These are phyloP conservation scores for Metacarcinus magister DNA, from an alignment of 2,888 invertebrate genomes.

Conservation along the genomic window DNA sequence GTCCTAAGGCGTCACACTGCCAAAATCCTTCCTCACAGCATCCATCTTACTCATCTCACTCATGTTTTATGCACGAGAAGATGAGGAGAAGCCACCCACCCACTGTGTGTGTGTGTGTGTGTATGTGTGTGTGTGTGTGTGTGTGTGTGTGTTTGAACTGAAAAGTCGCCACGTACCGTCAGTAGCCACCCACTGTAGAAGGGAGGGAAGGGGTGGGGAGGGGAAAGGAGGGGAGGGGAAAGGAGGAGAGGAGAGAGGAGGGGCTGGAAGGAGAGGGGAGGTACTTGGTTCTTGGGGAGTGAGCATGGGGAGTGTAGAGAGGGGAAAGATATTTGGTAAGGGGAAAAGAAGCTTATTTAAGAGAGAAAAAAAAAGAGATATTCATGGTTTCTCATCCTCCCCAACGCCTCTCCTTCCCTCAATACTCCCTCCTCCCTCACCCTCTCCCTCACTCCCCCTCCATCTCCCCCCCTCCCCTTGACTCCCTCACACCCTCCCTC, in stretches of 20 bases:
- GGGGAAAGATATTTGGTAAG: neutral
- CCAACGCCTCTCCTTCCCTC: neutral
- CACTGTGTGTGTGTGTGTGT: neutral
- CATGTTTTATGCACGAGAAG: neutral
- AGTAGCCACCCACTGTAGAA: no score
- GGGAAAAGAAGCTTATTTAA: neutral
- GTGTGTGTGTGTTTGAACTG: neutral
- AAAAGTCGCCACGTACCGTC: no score
- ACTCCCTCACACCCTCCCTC: neutral
- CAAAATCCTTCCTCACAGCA: neutral
- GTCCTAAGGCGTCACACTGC: neutral
- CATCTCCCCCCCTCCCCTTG: neutral
- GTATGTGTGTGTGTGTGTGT: slow-evolving; percentile 14
- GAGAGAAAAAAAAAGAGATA: neutral
- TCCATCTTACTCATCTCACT: neutral
- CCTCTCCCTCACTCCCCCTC: neutral
- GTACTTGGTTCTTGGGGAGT: neutral
- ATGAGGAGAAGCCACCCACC: neutral
- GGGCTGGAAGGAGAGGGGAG: neutral
- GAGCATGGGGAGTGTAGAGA: neutral
- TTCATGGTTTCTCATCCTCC: neutral
- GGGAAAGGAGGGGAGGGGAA: neutral
- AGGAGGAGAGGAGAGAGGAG: neutral
- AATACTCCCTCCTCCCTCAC: neutral
- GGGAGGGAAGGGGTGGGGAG: neutral